phyloP scores from a whole-genome alignment of 2,797 vertebrate genomes.

The Eulemur rubriventer region DNA sequence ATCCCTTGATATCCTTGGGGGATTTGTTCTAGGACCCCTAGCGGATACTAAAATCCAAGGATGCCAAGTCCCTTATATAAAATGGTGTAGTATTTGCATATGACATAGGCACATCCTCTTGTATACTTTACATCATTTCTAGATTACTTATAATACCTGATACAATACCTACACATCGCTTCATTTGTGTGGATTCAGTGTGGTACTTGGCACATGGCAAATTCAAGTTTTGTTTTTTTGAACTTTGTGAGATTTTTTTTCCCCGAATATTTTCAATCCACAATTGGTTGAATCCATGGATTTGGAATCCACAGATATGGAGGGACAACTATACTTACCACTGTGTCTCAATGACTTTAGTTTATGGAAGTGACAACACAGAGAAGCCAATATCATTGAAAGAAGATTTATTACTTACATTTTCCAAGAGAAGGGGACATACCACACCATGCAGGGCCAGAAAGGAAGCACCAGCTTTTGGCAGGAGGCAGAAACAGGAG shows the following conservation, averaged over 20 bases:
- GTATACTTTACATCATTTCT: neutral
- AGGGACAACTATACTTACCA: neutral
- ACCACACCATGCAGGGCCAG: neutral
- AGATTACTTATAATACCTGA: neutral
- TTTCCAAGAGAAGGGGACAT: neutral
- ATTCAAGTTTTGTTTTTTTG: neutral
- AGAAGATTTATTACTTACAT: neutral
- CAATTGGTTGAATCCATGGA: neutral
- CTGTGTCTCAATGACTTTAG: neutral
- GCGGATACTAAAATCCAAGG: neutral
- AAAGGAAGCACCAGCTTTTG: neutral
- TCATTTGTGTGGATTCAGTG: neutral
- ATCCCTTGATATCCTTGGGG: neutral
- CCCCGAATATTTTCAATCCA: neutral
- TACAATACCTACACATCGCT: neutral
- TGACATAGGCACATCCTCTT: neutral
- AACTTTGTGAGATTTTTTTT: neutral
- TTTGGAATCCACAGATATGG: neutral
- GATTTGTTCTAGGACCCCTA: neutral
- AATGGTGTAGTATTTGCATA: neutral
- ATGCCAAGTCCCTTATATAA: neutral
- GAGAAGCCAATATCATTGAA: neutral
- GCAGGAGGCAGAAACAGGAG: neutral
- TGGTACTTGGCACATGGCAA: neutral
- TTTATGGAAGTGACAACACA: neutral